Evolutionary conservation across 2,888 invertebrate species (phyloP), one percentile per base, ranked within the genome.

Genomic region (Hypena proboscidalis): DNA sequence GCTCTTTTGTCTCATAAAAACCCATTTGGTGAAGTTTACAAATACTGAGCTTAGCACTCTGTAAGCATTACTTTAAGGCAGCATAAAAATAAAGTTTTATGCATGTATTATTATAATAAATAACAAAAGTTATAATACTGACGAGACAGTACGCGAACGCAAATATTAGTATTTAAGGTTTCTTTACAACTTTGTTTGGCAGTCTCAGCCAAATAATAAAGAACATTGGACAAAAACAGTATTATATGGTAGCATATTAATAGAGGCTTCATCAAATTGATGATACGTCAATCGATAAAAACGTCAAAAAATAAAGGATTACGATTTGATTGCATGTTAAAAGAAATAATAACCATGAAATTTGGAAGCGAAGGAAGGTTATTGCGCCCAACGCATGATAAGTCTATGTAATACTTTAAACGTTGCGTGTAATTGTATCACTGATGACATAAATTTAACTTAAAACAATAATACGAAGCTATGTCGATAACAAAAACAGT

Each of bases 301-400:
- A 46, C 31, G 41, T 45, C 44, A 45, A 46, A 21, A 30, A 42
- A 43, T 55, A 61, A 40, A 59, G 51, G 50, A 61, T 66, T 65
- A 70, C 41, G 62, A 65, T 50, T 46, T 30, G 47, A 62, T 77
- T 52, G 70, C 70, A 69, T 74, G 75, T 63, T 48, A 49, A 61
- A 59, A 54, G 37, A 44, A 70, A 68, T 66, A 52, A 53, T 52
- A 64, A 57, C 63, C 68, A 58, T 70, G 58, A 71, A 77, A 73
- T 58, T 49, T 58, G 48, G 46, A 59, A 54, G 51, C 30, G 47
- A 68, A 69, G 66, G 47, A 68, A 69, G 66, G 64, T 58, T 66
- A 43, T 48, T 59, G 35, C 49, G 47, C 30, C 32, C 29, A n/a
- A n/a, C 43, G 26, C 49, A 46, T 41, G 58, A 43, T 49, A 52